Conservation (phyloP, 30 jellyfish, hydroid and myxozoan genomes). For the Pelagia noctiluca region DNA sequence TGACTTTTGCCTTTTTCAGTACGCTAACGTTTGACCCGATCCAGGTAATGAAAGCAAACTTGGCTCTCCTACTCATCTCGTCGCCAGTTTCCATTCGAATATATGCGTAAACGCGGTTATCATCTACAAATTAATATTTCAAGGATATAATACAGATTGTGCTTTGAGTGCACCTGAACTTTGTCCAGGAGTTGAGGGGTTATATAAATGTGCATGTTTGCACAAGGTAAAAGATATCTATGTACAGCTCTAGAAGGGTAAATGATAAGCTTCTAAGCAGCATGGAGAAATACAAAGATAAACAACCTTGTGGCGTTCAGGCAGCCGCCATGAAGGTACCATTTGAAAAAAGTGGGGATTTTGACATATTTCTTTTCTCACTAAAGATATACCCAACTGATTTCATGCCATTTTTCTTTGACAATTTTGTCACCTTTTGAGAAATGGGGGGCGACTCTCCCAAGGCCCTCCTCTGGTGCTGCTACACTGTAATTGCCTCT, state of each 20-base stretch:
- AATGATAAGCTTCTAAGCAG: not conserved
- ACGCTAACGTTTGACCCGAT: constrained; percentile 62
- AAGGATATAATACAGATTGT: not conserved
- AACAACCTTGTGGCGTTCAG: no score
- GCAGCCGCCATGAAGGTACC: no score
- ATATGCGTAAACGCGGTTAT: constrained; percentile 73
- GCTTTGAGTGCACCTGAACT: not conserved
- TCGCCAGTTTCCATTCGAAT: constrained; percentile 81
- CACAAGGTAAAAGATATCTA: not conserved
- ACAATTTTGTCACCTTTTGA: no score
- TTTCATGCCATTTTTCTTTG: no score
- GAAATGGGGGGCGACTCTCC: no score
- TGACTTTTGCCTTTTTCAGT: constrained; percentile 83
- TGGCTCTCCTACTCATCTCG: constrained; percentile 88
- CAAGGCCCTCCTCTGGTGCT: no score
- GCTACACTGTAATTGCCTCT: no score
- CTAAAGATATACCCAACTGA: no score
- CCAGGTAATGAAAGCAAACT: constrained; percentile 82
- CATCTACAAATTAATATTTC: constrained; percentile 26
- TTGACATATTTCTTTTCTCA: no score
- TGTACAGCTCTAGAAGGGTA: not conserved
- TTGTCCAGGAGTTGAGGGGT: not conserved
- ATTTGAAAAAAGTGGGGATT: no score
- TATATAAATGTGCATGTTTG: not conserved
- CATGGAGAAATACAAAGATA: not conserved